Evolutionary conservation across 2,888 invertebrate genomes (phyloP), one percentile per base, ranked within the genome.

Genomic region (Leptothorax acervorum): DNA sequence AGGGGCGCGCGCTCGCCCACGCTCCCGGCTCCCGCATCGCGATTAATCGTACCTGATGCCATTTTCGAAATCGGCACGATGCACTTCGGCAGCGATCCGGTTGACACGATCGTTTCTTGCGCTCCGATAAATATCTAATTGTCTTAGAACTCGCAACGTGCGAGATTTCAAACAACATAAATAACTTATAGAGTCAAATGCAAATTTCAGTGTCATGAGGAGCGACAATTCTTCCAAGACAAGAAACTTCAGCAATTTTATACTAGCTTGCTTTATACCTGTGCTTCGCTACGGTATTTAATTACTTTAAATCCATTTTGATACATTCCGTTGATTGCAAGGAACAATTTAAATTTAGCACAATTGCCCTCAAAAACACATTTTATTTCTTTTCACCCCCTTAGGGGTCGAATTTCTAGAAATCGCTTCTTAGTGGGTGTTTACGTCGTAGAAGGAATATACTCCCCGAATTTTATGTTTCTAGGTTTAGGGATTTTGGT

Each of bases 1-100:
- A 88, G 86, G 79, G 60, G 39, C 23, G 76, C 73, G 31, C 18
- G 39, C 39, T 35, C 70, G 28, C 42, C 42, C 65, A 65, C 28
- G 51, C 31, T 39, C 48, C 28, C 73, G 73, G 51, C 31, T 39
- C 39, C 28, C 73, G 73, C 79, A 81, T 60, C 60, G 60, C 79
- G 73, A 81, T 81, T 81, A 81, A 81, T 81, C 73, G 79, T 81
- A 51, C 39, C 73, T 51, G 73, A 73, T 81, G 48, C 73, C 73
- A 60, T 73, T 81, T 81, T 81, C 60, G 48, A 71, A 79, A 71
- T 79, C 79, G 79, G 35, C 71, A 81, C 81, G 76, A 68, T 66
- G 66, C 83, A 83, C 66, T 62, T 60, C 18, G 15, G 9, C 15
- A 15, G 15, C 39, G 39, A 39, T 55, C 31, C 53, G 31, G 3